phyloP scores from a whole-genome alignment of 2,888 invertebrate species.

The Chymomyza amoena region DNA sequence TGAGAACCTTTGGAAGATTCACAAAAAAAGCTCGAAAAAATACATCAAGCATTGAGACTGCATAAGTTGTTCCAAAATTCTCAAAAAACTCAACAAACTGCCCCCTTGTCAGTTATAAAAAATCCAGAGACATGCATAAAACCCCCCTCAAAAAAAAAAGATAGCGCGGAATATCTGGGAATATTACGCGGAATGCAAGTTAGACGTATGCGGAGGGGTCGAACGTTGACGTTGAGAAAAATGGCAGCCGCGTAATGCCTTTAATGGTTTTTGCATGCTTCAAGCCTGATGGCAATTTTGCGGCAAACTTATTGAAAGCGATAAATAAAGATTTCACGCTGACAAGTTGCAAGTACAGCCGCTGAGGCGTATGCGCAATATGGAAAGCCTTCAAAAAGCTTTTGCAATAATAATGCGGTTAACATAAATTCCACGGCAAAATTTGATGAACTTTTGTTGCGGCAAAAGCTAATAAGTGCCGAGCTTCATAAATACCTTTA shows the following conservation, averaged over 20 bases:
- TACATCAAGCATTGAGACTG: too few relatives aligned
- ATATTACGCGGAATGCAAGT: background rate
- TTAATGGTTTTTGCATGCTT: conserved; percentile 66
- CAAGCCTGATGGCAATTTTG: conserved; percentile 34
- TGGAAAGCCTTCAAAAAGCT: background rate
- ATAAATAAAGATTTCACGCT: conserved; percentile 73
- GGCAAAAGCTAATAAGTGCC: conserved; percentile 30
- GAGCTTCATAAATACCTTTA: conserved; percentile 29
- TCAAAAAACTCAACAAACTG: too few relatives aligned
- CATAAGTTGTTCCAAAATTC: too few relatives aligned
- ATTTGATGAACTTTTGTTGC: conserved; percentile 46
- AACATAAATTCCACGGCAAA: conserved; percentile 63
- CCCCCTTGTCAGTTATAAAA: conserved; percentile 1
- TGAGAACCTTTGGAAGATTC: too few relatives aligned
- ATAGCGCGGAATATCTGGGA: background rate
- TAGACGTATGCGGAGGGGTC: background rate
- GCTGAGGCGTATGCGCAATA: conserved; percentile 10
- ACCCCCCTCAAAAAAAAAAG: conserved; percentile 19
- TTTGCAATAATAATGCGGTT: conserved; percentile 66
- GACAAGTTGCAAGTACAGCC: conserved; percentile 38
- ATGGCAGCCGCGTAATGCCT: conserved; percentile 62
- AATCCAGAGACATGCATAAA: conserved; percentile 11
- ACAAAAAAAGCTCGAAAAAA: too few relatives aligned
- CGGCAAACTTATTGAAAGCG: conserved; percentile 72
- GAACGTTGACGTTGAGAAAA: conserved; percentile 46